Evolutionary conservation across 2,888 invertebrate genomes (phyloP), one percentile per base, ranked within the genome.

Genomic region (Creontiades dilutus): DNA sequence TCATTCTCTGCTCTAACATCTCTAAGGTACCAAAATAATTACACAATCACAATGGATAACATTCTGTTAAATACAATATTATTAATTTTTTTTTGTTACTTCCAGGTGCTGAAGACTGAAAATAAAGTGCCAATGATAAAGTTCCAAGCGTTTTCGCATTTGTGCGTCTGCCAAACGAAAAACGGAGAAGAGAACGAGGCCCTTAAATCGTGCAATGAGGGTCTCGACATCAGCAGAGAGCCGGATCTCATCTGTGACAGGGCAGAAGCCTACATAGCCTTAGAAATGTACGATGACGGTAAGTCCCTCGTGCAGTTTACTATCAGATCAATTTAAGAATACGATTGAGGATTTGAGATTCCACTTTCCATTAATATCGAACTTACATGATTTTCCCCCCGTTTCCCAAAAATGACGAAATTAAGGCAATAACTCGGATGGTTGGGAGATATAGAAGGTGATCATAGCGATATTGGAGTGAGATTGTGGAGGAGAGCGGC

Each of bases 221-320:
- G 99, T 37, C 93, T 99, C 89, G 95, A 95, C 91, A 94, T 97
- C 91, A 95, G 95, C 92, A 95, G 96, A 55, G 97, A 98, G 93
- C 95, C 97, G 19, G 95, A 96, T 90, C 94, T 97, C 89, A 95
- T 97, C 91, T 98, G 98, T 94, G 98, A 99, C 94, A 95, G 97
- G 91, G 99, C 97, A 0, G 99, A 99, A 92, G 98, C 98, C 11
- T 96, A 98, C 93, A 94, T 99, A 55, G 95, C 95, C 5, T 96
- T 96, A 19, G 99, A 99, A 93, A 95, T 98, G 95, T 99, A 95
- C 93, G 98, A 99, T 92, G 98, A 98, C 94, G 97, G 95, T 96
- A 92, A 93, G 93, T 19, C 28, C 14, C 61, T 19, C 19, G 19
- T 9, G 16, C 9, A 14, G 52, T 12, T 52, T 52, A 52, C 52